Evolutionary conservation across 1,140 invertebrate species (phyloP).

Genomic region (Metopolophium dirhodum): DNA sequence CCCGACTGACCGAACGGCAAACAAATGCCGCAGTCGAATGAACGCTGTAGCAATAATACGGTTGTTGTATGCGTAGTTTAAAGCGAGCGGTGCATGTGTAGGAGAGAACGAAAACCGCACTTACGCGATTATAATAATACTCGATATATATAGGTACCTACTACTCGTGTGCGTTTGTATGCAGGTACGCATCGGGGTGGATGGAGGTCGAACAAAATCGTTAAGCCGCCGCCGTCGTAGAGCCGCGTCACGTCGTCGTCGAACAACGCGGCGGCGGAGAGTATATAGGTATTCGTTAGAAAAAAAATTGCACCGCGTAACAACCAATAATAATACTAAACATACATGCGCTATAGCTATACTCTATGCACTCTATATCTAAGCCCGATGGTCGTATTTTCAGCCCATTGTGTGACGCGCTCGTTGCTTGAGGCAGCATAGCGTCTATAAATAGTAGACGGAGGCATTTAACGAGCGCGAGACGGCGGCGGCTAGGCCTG

Average conservation of each 20-base stretch:
- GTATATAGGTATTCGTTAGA: neutral
- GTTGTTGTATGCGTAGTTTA: neutral
- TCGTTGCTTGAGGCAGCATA: too few species aligned
- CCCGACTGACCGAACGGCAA: neutral
- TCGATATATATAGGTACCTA: neutral
- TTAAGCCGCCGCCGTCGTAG: neutral
- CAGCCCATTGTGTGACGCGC: neutral
- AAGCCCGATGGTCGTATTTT: neutral
- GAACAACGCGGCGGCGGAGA: neutral
- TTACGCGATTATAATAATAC: neutral
- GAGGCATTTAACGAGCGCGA: neutral
- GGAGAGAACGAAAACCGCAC: neutral
- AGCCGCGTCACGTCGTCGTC: neutral
- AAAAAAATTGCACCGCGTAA: conserved; percentile 10
- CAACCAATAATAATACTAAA: neutral
- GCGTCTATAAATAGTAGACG: conserved; percentile 12
- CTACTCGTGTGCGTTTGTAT: neutral
- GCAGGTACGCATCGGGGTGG: neutral
- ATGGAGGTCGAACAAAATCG: conserved; percentile 38
- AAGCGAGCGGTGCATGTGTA: neutral
- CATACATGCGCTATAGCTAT: neutral
- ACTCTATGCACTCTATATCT: neutral
- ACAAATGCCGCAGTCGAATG: neutral
- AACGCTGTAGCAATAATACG: neutral
- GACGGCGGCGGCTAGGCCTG: neutral